phyloP scores from a whole-genome alignment of 2,888 invertebrate genomes.

The Hyles lineata region DNA sequence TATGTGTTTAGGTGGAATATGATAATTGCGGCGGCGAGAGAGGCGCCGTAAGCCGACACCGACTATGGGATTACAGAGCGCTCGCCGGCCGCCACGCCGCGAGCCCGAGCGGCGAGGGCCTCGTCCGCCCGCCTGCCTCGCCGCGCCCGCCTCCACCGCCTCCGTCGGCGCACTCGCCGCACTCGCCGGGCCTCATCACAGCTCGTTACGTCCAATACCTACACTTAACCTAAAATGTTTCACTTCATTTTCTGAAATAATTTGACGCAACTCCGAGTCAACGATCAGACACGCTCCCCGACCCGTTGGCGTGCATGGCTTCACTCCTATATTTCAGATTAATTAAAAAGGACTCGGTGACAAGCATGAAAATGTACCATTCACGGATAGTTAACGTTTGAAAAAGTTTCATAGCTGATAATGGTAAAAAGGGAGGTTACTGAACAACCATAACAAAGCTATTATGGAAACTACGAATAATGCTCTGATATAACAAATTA shows the following conservation, averaged over 20 bases:
- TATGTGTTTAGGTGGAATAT: slow-evolving; percentile 85
- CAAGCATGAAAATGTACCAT: slow-evolving; percentile 60
- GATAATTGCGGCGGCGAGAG: slow-evolving; percentile 78
- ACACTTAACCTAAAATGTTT: slow-evolving; percentile 18
- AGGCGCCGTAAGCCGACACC: slow-evolving; percentile 83
- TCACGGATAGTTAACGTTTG: slow-evolving; percentile 56
- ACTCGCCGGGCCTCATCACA: slow-evolving; percentile 52
- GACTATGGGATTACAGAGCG: slow-evolving; percentile 79
- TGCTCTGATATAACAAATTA: slow-evolving; percentile 79
- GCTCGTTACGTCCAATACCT: slow-evolving; percentile 52
- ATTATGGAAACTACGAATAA: slow-evolving; percentile 81
- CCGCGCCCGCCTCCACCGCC: slow-evolving; percentile 35
- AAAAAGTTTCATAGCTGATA: slow-evolving; percentile 59
- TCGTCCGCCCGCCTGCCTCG: slow-evolving; percentile 41
- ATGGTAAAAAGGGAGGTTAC: slow-evolving; percentile 70
- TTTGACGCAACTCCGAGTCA: neutral
- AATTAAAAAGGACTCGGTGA: slow-evolving; percentile 46
- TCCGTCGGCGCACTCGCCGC: slow-evolving; percentile 39
- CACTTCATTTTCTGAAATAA: slow-evolving; percentile 18
- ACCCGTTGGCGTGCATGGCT: neutral
- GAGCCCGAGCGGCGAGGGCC: slow-evolving; percentile 61
- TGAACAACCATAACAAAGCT: slow-evolving; percentile 82
- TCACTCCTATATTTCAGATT: slow-evolving; percentile 15
- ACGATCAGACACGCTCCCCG: slow-evolving; percentile 2
- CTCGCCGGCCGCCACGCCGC: slow-evolving; percentile 58